Evolutionary conservation across 1,140 invertebrate species (phyloP), one percentile per base, ranked within the genome.

Genomic region (Pseudomyrmex sp.): DNA sequence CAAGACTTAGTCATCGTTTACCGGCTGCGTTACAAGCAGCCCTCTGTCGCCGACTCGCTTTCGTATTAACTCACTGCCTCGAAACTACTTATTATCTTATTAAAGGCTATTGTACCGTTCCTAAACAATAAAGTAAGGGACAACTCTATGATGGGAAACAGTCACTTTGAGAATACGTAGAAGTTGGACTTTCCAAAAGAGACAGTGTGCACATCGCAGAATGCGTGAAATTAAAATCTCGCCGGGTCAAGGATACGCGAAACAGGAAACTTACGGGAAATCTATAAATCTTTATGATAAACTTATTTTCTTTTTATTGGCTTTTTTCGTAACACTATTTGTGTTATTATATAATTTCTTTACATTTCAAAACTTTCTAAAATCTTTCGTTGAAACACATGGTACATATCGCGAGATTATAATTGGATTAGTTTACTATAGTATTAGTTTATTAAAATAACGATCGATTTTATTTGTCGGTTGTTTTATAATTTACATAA

Each of bases 111-210:
- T 80, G 66, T 80, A 80, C 76, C 54, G 76, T 50, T 66, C 46
- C 76, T 80, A 80, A 80, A 80, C 54, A 80, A 80, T 72, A 80
- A 80, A 80, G 54, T 61, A 69, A 80, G 46, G 35, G 54, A 69
- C 58, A 56, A 58, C 23, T 44, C 4, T 20, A n/a, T 4, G 56
- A 9, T 80, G 76, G 54, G 54, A 80, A 44, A 59, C 15, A 44
- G 52, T 26, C 20, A 26, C 46, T 59, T 59, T 44, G 20, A 50
- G 56, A 9, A 50, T 15, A 20, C 18, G 7, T n/a, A 26, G 44
- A 79, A 20, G 62, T 23, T 13, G 18, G 13, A 59, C 70, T 79
- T 79, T 70, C 35, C 26, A 52, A 9, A 59, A 59, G 35, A 9
- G 10, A n/a, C 2, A 13, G 20, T 44, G 23, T 48, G 12, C 15